Conservation (phyloP, 1,140 invertebrate genomes). For the Carcinoscorpius rotundicauda region DNA sequence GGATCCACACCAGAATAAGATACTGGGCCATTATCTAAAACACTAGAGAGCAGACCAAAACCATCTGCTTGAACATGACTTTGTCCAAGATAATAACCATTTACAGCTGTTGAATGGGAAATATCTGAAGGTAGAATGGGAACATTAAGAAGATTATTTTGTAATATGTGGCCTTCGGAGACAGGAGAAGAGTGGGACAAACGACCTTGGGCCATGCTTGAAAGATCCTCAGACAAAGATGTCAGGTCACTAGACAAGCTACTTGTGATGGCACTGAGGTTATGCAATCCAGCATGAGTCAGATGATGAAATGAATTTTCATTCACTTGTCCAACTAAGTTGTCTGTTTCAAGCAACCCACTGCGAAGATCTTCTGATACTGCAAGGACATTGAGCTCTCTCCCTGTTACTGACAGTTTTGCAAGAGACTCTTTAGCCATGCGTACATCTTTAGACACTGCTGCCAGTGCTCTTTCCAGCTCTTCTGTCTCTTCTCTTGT, state of each 20-base stretch:
- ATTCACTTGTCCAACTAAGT: slow-evolving; percentile 24
- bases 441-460: slow-evolving; percentile 39
- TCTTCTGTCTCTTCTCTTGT: slow-evolving; percentile 69
- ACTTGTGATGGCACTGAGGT: slow-evolving; percentile 26
- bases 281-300: slow-evolving; percentile 20
- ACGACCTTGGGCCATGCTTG: slow-evolving; percentile 24
- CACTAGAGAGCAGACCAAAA: slow-evolving; percentile 4
- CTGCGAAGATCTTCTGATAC: slow-evolving; percentile 10
- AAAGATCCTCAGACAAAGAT: slow-evolving; percentile 28
- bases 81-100: slow-evolving; percentile 9
- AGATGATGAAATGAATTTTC: slow-evolving; percentile 21
- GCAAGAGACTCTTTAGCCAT: slow-evolving; percentile 43
- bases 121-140: slow-evolving; percentile 13
- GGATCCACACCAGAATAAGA: slow-evolving; percentile 2
- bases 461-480: slow-evolving; percentile 64
- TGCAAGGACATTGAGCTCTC: background rate
- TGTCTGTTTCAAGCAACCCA: slow-evolving; percentile 21
- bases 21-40: slow-evolving; percentile 6
- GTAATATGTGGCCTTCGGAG: slow-evolving; percentile 7
- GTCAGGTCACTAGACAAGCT: slow-evolving; percentile 30
- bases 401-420: slow-evolving; percentile 49
- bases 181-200: slow-evolving; percentile 15
- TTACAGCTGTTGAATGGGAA: slow-evolving; percentile 12
- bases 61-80: slow-evolving; percentile 7
- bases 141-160: background rate